Evolutionary conservation across 1,140 invertebrate species (phyloP).

Genomic region (Magallana gigas): DNA sequence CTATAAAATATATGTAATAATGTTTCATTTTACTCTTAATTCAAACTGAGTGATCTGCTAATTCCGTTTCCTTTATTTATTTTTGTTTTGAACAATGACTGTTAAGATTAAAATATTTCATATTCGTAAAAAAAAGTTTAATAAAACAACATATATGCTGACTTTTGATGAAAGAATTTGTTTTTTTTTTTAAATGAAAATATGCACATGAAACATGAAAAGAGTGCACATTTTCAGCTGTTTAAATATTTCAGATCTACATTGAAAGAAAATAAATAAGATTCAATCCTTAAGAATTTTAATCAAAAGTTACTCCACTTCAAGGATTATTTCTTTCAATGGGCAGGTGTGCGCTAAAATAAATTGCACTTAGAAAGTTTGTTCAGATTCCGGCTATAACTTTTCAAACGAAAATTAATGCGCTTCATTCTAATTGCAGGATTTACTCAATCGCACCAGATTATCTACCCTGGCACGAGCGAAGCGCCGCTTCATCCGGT

Average conservation of each 20-base stretch:
- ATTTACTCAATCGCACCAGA: constrained; percentile 21
- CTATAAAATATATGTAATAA: no score
- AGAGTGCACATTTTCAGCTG: no score
- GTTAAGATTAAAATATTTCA: no score
- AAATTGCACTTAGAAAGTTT: not conserved
- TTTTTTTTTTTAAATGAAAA: no score
- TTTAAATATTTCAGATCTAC: not conserved
- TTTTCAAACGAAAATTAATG: not conserved
- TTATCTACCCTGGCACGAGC: not conserved
- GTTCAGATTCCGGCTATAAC: not conserved
- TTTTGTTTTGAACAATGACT: no score
- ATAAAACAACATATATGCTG: no score
- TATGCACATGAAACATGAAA: no score
- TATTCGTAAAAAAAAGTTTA: no score
- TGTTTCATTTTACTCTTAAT: no score
- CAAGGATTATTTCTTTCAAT: not conserved
- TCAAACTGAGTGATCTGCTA: no score
- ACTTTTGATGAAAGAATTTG: no score
- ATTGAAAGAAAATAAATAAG: not conserved
- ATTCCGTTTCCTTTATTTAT: no score
- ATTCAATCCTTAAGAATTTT: not conserved
- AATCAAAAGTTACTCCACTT: constrained; percentile 9
- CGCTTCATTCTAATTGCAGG: not conserved
- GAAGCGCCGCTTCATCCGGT: not conserved
- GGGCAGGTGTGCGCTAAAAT: not conserved